Evolutionary conservation across 2,888 invertebrate genomes (phyloP), one percentile per base, ranked within the genome.

Genomic region (Stramonita haemastoma): DNA sequence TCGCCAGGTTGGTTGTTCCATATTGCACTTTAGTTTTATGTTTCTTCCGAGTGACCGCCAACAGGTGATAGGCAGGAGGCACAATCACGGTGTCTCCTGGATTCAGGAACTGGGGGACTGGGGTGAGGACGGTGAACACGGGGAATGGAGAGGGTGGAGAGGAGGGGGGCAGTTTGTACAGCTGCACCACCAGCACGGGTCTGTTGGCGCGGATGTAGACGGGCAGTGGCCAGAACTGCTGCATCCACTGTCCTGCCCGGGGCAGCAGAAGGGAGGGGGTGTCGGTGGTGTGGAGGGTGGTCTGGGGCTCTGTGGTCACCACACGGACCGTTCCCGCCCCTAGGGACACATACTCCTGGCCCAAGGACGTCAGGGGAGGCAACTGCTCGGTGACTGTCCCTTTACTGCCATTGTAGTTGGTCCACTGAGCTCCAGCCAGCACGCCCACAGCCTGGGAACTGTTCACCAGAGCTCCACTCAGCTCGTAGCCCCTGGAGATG

Each of bases 361-460:
- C 90, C 17, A 88, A 26, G 13, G 88, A 57, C 0, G 46, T 70
- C n/a, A 56, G 26, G 19, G 89, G 89, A 26, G 90, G 89, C 4
- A 90, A 34, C 77, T 86, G 87, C 83, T 90, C 90, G 29, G 60
- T 56, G 56, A 90, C 60, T 32, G 83, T 85, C 26, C 90, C 89
- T 1, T 4, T n/a, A 1, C 81, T 79, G 26, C 81, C 81, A 0
- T 86, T 73, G 66, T 86, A 81, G n/a, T 26, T 32, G 0, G 90
- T 86, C 46, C 77, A 70, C 84, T 89, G 89, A 17, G 90, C 34
- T 6, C 90, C 90, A 22, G 81, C 56, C 32, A 90, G 46, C 22
- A 90, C 87, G 1, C 90, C 89, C 29, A 89, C 57, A 6, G 60
- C 34, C 5, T 26, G 46, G n/a, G 79, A 83, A 83, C 73, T 85